These are phyloP conservation scores for Zonotrichia leucophrys DNA, from an alignment of 2,113 vertebrate species.

Conservation along the genomic window DNA sequence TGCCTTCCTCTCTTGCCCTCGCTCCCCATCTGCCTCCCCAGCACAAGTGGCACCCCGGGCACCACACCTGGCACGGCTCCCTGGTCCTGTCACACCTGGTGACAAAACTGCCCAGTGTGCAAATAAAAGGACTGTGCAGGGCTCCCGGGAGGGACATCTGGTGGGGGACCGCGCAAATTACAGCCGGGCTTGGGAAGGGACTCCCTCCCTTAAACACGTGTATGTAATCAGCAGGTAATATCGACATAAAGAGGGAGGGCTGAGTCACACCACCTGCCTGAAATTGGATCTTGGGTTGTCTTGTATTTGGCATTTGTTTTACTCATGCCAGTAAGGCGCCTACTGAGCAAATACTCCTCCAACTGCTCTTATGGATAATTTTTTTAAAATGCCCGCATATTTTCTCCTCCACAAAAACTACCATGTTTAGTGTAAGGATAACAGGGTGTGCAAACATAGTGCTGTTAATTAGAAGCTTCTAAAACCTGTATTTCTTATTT, in stretches of 20 bases:
- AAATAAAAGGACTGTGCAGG: not conserved
- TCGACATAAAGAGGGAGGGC: not conserved
- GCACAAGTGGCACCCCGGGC: constrained; percentile 14
- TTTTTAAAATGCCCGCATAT: not conserved
- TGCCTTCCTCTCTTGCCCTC: not conserved
- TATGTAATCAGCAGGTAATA: no score
- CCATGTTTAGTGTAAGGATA: not conserved
- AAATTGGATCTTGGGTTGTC: not conserved
- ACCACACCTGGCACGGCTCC: not conserved
- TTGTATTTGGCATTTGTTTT: not conserved
- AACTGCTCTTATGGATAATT: rapidly evolving
- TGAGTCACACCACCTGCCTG: not conserved
- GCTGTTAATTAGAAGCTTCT: not conserved
- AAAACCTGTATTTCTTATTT: not conserved
- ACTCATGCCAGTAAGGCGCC: not conserved
- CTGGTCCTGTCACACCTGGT: constrained; percentile 25
- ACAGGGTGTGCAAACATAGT: not conserved
- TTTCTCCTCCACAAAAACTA: not conserved
- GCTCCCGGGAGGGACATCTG: constrained; percentile 71
- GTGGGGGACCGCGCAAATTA: constrained; percentile 2
- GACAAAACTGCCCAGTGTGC: not conserved
- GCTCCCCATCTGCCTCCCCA: not conserved
- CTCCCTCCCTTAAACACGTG: not conserved
- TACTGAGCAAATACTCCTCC: not conserved
- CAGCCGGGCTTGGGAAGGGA: not conserved